These are phyloP conservation scores for Ageneiosus marmoratus DNA, from an alignment of 2,113 vertebrate genomes.

Conservation along the genomic window DNA sequence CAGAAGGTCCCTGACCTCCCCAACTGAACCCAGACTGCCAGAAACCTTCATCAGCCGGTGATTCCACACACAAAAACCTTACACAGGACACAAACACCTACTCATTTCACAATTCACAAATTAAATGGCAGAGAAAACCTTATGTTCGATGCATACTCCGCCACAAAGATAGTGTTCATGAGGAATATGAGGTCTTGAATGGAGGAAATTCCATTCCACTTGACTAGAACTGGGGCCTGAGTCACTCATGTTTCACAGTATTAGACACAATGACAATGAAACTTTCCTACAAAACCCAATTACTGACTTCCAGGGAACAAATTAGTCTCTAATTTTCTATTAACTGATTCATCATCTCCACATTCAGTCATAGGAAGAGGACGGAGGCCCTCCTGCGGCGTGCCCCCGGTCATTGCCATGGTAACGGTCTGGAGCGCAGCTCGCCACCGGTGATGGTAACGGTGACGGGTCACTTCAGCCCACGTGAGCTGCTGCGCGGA, in stretches of 20 bases:
- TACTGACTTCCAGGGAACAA: not conserved
- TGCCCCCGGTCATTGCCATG: conserved; percentile 83
- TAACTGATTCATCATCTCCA: not conserved
- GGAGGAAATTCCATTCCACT: conserved; percentile 23
- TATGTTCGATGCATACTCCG: not conserved
- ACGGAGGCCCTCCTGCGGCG: conserved; percentile 82
- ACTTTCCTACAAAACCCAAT: not conserved
- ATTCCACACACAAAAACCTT: conserved; percentile 24
- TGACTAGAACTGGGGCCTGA: not conserved
- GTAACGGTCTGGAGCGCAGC: conserved; percentile 84
- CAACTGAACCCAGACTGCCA: conserved; percentile 84
- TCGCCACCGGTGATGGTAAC: conserved; percentile 84
- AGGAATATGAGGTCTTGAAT: not conserved
- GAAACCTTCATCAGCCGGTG: conserved; percentile 86
- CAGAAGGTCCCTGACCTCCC: conserved; percentile 89
- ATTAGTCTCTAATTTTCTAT: not conserved
- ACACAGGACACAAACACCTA: not conserved
- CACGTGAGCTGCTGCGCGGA: conserved; percentile 86
- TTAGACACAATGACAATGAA: not conserved
- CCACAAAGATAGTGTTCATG: not conserved
- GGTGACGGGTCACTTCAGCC: conserved; percentile 84
- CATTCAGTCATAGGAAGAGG: conserved; percentile 80
- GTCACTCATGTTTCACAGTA: not conserved
- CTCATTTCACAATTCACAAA: not conserved
- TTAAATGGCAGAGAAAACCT: not conserved